phyloP scores from a whole-genome alignment of 2,888 invertebrate species.

The Drosophila fungiperda region DNA sequence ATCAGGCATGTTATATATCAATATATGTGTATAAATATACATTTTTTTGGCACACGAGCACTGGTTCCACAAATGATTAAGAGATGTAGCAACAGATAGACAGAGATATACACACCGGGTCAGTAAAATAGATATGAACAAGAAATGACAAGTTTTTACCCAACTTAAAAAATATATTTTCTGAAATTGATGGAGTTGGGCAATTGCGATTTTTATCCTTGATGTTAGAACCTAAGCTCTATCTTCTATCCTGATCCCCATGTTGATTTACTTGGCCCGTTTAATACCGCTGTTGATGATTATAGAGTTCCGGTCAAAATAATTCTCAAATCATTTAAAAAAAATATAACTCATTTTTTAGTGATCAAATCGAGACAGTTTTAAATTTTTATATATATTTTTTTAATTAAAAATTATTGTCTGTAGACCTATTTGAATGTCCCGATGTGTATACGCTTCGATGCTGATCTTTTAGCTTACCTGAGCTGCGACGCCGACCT shows the following conservation, averaged over 20 bases:
- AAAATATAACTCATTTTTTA: no score
- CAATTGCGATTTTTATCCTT: background rate
- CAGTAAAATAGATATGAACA: background rate
- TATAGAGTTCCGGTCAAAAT: background rate
- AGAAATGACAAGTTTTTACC: background rate
- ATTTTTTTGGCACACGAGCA: slow-evolving; percentile 24
- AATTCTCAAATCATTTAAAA: background rate
- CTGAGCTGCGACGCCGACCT: slow-evolving; percentile 84
- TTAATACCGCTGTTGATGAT: background rate
- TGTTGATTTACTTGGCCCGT: background rate
- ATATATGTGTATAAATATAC: slow-evolving; percentile 9
- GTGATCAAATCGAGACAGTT: no score
- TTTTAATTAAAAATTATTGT: background rate
- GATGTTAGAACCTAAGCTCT: background rate
- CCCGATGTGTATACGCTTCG: background rate
- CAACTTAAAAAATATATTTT: background rate
- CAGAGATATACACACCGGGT: background rate
- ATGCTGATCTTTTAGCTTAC: slow-evolving; percentile 71
- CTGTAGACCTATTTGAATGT: background rate
- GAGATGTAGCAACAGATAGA: slow-evolving; percentile 11
- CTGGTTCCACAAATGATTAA: slow-evolving; percentile 22
- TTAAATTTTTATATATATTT: no score
- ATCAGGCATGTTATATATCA: slow-evolving; percentile 37
- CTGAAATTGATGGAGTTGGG: no score
- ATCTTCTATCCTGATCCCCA: background rate